A percentile compares a stretch with the other conserved stretches of the same genome.
Evolutionary conservation across 2,797 vertebrate genomes (phyloP).

Genomic region (Threskiornis aethiopicus): DNA sequence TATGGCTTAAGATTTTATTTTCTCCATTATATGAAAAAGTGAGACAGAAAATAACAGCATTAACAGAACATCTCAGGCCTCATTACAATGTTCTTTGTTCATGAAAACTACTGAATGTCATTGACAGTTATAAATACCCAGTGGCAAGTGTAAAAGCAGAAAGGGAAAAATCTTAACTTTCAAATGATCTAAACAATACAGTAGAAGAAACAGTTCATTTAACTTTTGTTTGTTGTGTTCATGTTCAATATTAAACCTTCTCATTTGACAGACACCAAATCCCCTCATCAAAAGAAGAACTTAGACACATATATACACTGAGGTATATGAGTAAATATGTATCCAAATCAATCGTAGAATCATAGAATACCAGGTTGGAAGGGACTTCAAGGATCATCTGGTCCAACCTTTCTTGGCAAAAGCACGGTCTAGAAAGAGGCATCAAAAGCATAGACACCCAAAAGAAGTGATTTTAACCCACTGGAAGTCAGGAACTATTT

Average conservation of each 20-base stretch:
- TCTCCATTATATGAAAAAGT: conserved; percentile 17
- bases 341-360: not conserved
- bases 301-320: not conserved
- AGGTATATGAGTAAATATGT: not conserved
- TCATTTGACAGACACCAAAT: not conserved
- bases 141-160: not conserved
- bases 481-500: not conserved
- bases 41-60: not conserved
- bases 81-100: conserved; percentile 3
- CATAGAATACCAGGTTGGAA: not conserved
- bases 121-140: not conserved
- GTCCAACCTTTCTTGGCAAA: not conserved
- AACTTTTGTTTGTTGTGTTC: not conserved
- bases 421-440: not conserved
- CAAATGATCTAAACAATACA: not conserved
- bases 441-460: not conserved
- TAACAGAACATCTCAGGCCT: not conserved
- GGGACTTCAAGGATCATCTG: not conserved
- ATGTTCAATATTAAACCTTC: not conserved
- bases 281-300: not conserved
- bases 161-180: not conserved
- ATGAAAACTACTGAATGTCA: not conserved
- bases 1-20: conserved; percentile 30
- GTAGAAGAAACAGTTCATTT: not conserved
- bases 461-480: not conserved